Conservation (phyloP, 2,797 vertebrate species). For the Graptemys geographica region DNA sequence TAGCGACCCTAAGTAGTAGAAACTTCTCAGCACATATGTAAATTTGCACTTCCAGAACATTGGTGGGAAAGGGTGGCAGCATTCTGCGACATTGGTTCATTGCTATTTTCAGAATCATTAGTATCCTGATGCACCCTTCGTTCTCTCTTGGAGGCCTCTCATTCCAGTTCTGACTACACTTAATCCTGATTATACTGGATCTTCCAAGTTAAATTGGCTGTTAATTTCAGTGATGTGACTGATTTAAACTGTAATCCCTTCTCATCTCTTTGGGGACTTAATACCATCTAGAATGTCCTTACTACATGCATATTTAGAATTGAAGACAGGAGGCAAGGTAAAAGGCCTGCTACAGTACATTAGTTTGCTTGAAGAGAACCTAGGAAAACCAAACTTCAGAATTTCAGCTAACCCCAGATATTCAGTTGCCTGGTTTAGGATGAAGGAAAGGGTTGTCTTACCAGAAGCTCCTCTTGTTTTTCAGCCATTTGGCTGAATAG, state of each 20-base stretch:
- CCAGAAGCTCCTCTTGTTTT: slow-evolving; percentile 78
- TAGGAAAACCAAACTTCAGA: background rate
- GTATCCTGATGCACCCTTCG: background rate
- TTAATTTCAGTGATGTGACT: background rate
- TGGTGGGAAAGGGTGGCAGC: too few relatives aligned
- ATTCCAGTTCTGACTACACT: background rate
- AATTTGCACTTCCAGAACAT: background rate
- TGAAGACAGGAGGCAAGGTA: background rate
- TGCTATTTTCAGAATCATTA: background rate
- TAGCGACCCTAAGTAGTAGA: background rate
- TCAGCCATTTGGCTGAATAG: slow-evolving; percentile 72
- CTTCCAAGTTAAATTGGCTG: background rate
- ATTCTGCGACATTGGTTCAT: background rate
- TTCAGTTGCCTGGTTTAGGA: background rate
- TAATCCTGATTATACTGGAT: background rate
- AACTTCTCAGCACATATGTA: background rate
- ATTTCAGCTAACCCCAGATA: background rate
- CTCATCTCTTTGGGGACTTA: accelerated
- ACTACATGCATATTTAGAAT: accelerated
- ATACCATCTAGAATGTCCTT: background rate
- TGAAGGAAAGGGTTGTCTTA: slow-evolving; percentile 39
- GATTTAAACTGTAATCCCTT: background rate
- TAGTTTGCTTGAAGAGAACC: background rate
- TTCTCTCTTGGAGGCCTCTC: background rate
- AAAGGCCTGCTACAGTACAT: background rate